These are phyloP conservation scores for Brachionus sp. DNA, from an alignment of 1,140 invertebrate species.

Conservation along the genomic window DNA sequence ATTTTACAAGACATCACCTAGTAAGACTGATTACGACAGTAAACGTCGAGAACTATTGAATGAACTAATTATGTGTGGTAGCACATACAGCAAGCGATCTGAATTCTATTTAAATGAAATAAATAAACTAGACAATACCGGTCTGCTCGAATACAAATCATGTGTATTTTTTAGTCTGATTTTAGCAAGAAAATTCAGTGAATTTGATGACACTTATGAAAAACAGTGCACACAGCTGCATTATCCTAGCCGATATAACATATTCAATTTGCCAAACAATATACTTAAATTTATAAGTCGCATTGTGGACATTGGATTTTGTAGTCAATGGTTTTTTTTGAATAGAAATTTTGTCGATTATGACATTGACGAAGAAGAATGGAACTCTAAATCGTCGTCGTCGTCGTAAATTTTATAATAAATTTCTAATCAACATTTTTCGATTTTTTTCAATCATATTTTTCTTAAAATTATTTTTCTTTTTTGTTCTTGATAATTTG, in stretches of 20 bases:
- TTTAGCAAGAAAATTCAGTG: conserved; percentile 1
- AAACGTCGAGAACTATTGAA: background rate
- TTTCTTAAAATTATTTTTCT: background rate
- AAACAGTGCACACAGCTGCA: conserved; percentile 20
- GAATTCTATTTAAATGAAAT: conserved; percentile 43
- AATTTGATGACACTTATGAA: conserved; percentile 27
- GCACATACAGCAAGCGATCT: conserved; percentile 25
- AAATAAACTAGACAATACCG: conserved; percentile 31
- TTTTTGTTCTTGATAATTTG: background rate
- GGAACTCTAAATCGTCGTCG: background rate
- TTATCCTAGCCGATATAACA: conserved; percentile 32
- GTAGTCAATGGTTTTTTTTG: conserved; percentile 35
- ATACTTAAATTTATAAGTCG: conserved; percentile 19
- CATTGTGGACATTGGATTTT: conserved; percentile 39
- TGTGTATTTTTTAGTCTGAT: conserved; percentile 43
- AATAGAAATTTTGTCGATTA: conserved; percentile 23
- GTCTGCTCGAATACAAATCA: conserved; percentile 19
- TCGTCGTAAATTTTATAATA: background rate
- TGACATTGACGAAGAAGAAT: conserved; percentile 33
- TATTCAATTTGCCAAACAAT: conserved; percentile 25
- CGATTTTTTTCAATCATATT: background rate
- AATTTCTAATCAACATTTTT: background rate
- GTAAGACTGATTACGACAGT: background rate
- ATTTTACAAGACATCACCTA: conserved; percentile 35
- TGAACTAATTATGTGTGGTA: conserved; percentile 44